Conservation (phyloP, 2,113 vertebrate species). For the Oxyura jamaicensis region DNA sequence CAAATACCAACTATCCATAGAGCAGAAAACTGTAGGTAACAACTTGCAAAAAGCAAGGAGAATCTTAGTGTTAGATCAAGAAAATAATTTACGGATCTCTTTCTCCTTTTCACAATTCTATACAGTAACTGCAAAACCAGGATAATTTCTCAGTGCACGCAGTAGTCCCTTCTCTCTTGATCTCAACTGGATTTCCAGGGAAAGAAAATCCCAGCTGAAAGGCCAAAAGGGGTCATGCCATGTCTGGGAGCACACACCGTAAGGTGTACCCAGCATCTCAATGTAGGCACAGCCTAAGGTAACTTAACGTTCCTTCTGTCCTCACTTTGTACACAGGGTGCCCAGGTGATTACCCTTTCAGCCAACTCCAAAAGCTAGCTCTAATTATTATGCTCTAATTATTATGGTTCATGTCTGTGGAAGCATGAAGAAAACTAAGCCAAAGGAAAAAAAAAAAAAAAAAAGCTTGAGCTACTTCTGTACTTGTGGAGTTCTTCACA, state of each 20-base stretch:
- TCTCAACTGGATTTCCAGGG: not conserved
- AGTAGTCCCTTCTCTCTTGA: not conserved
- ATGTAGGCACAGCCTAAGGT: not conserved
- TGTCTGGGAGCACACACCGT: not conserved
- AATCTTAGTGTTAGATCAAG: not conserved
- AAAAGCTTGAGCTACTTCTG: not conserved
- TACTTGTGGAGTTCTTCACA: not conserved
- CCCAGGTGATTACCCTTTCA: not conserved
- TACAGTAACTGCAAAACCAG: not conserved
- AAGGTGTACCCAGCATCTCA: not conserved
- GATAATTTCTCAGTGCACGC: not conserved
- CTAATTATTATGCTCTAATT: slow-evolving; percentile 15
- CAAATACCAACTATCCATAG: not conserved
- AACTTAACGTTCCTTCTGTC: not conserved
- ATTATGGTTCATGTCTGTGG: not conserved
- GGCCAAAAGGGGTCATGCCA: not conserved
- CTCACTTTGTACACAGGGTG: not conserved
- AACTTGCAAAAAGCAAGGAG: not conserved
- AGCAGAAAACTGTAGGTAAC: not conserved
- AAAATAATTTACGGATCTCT: not conserved
- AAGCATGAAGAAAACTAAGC: not conserved
- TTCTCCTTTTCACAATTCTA: not conserved
- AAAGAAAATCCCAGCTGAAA: not conserved
- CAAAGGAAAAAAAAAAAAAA: not conserved
- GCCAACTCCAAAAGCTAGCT: not conserved